Conservation (phyloP, 2,797 vertebrate genomes). For the Buceros bicornis region DNA sequence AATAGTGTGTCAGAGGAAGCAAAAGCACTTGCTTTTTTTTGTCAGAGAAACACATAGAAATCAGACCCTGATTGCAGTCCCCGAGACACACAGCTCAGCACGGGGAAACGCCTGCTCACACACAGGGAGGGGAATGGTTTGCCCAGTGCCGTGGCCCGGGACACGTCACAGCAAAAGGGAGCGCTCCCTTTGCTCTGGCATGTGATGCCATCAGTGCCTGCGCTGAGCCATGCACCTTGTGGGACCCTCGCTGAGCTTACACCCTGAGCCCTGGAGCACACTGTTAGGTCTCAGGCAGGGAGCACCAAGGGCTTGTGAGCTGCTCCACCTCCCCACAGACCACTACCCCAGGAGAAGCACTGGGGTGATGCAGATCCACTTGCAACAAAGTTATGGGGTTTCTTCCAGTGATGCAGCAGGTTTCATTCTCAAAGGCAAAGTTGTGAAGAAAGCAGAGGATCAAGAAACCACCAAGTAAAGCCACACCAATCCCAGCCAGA, state of each 20-base stretch:
- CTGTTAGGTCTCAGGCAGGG: neutral
- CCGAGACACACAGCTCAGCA: accelerated
- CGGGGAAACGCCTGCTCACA: accelerated
- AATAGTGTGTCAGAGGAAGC: neutral
- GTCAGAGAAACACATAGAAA: neutral
- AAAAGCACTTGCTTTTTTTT: neutral
- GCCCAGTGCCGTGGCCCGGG: accelerated
- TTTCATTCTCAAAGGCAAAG: neutral
- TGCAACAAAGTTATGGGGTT: neutral
- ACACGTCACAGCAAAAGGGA: accelerated
- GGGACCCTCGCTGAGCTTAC: neutral
- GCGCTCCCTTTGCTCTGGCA: neutral
- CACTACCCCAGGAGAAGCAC: neutral
- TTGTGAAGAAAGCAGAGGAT: neutral
- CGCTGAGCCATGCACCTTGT: neutral
- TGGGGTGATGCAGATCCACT: neutral
- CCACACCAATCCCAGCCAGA: neutral
- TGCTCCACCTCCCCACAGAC: neutral
- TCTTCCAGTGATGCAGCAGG: neutral
- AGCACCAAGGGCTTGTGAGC: neutral
- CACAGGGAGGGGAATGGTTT: neutral
- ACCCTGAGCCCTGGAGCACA: no score
- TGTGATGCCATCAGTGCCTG: accelerated
- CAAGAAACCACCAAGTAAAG: neutral
- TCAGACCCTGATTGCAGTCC: neutral